Evolutionary conservation across 1,140 invertebrate genomes (phyloP).

Genomic region (Hylyphantes graminicola): DNA sequence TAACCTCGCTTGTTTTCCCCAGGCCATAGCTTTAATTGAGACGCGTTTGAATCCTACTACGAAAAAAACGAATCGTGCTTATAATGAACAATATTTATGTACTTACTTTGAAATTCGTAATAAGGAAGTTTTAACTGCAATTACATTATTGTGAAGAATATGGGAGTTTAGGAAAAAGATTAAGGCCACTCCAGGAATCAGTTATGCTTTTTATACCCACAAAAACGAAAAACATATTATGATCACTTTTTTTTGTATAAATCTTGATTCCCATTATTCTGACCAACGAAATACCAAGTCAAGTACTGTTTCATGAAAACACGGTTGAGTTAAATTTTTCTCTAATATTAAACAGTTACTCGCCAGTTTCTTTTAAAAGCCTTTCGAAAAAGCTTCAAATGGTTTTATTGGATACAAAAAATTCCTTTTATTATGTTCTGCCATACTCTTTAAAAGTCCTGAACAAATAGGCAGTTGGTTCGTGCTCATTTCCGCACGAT

Average conservation of each 20-base stretch:
- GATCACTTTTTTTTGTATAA: constrained; percentile 19
- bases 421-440: not conserved
- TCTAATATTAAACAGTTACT: not conserved
- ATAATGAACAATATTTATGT: no score
- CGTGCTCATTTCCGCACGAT: not conserved
- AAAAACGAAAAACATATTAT: constrained; percentile 9
- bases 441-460: not conserved
- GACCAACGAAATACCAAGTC: not conserved
- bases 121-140: no score
- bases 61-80: no score
- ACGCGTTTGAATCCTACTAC: no score
- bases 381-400: constrained; percentile 18
- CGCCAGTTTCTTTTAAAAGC: no score
- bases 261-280: not conserved
- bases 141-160: no score
- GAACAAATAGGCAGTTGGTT: constrained; percentile 11
- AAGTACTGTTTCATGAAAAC: not conserved
- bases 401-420: constrained; percentile 14
- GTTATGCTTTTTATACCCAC: not conserved
- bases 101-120: no score
- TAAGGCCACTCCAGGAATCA: not conserved
- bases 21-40: no score
- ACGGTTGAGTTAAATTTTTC: not conserved
- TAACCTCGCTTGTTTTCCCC: no score
- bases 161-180: no score